phyloP scores from a whole-genome alignment of 2,888 invertebrate species.

The Lithophane semibrunnea region DNA sequence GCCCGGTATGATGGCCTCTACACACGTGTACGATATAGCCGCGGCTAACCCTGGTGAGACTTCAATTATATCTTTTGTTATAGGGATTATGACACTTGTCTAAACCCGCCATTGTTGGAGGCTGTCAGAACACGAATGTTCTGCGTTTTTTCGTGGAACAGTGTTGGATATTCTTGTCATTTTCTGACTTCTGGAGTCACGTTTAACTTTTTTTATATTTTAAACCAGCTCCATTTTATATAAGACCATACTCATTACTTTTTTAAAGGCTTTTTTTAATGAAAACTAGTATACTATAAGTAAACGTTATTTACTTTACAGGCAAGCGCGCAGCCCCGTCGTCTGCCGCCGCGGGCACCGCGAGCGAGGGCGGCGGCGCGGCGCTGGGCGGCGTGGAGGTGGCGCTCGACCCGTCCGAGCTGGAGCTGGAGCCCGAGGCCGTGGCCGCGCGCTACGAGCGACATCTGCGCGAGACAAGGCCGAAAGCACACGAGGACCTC shows the following conservation, averaged over 20 bases:
- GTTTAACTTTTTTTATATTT: neutral
- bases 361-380: constrained; percentile 64
- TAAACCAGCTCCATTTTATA: neutral
- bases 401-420: constrained; percentile 98
- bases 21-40: constrained; percentile 99
- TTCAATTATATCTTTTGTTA: neutral
- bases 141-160: neutral
- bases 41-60: constrained; percentile 88
- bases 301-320: constrained; percentile 30
- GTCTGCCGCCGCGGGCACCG: constrained; percentile 65
- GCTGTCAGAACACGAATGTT: neutral
- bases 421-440: constrained; percentile 98
- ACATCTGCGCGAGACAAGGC: constrained; percentile 97
- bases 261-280: neutral
- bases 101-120: neutral
- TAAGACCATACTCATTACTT: neutral
- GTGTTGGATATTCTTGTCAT: neutral
- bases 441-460: constrained; percentile 99
- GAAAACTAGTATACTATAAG: neutral
- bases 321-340: constrained; percentile 75
- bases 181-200: neutral
- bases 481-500: constrained; percentile 97
- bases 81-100: neutral
- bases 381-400: constrained; percentile 96
- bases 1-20: constrained; percentile 99